Evolutionary conservation across 2,113 vertebrate genomes (phyloP), one percentile per base, ranked within the genome.

Genomic region (Strigops habroptila): DNA sequence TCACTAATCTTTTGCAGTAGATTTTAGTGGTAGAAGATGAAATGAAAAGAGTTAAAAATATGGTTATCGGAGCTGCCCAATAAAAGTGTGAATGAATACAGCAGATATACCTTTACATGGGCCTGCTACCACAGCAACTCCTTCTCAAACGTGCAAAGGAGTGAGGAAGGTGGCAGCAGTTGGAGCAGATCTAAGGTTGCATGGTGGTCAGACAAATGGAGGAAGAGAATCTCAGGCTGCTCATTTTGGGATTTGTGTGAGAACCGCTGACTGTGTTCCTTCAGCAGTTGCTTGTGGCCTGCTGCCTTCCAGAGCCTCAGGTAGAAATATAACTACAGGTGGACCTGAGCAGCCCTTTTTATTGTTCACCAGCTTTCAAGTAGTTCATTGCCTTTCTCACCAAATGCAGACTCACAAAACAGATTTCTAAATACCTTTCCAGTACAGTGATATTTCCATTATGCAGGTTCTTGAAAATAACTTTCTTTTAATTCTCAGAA

Each of bases 391-490:
- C 48, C 48, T 5, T 48, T 33, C 52, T 79, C 55, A 14, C 3
- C 49, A 80, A 52, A 4, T n/a, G 49, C 59, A 82, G 35, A 21
- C 13, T 80, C 85, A 67, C 68, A 48, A 71, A 71, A 16, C 21
- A 85, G 35, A 51, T 46, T 93, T 91, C 81, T 69, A 79, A 96
- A 91, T 28, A 48, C 57, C 62, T 94, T 91, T 73, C 64, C 52
- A 70, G 60, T 67, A 88, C 84, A 78, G 92, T 81, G 93, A 95
- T 94, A 68, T 96, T 93, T 93, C 88, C 12, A 10, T 81, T 68
- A 74, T 57, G 93, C 80, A 96, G 88, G 70, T 82, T 84, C 63
- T 95, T 94, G 92, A 94, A 92, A 92, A 59, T 10, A 91, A 92
- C 46, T 24, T 70, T 78, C 92, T 75, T 94, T 90, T 75, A 57